Conservation (phyloP, 2,888 invertebrate genomes). For the Spilosoma lubricipeda region DNA sequence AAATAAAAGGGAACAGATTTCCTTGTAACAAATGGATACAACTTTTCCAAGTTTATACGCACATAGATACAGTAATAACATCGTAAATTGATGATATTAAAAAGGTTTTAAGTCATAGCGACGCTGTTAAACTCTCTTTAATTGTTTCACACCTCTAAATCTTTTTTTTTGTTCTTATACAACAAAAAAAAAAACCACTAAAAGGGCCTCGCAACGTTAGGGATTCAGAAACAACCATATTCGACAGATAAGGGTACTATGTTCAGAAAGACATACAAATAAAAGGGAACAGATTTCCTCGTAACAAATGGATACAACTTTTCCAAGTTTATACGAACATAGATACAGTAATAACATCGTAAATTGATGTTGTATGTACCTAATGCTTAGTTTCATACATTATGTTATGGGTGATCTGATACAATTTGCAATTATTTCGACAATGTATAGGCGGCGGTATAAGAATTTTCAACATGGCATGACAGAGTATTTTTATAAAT, state of each 20-base stretch:
- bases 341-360: not conserved
- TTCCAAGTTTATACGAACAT: not conserved
- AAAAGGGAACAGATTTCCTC: slow-evolving; percentile 44
- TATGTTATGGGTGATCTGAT: not conserved
- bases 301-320: slow-evolving; percentile 45
- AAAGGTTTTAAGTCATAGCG: not conserved
- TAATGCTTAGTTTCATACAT: not conserved
- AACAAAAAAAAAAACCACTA: slow-evolving; percentile 25
- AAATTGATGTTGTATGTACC: not conserved
- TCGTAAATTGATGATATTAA: not conserved
- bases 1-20: slow-evolving; percentile 46
- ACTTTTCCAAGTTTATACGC: slow-evolving; percentile 2
- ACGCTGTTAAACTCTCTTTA: not conserved
- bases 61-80: not conserved
- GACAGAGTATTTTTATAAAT: not conserved
- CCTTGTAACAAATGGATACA: slow-evolving; percentile 46
- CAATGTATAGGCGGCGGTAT: not conserved
- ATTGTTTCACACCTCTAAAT: slow-evolving; percentile 20
- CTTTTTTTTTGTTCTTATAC: slow-evolving; percentile 15
- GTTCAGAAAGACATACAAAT: slow-evolving; percentile 49
- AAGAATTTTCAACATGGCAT: not conserved
- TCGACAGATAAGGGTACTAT: slow-evolving; percentile 51
- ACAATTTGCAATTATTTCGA: not conserved
- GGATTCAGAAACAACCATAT: slow-evolving; percentile 45
- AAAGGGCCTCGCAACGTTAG: slow-evolving; percentile 30